A percentile compares a stretch with the other conserved stretches of the same genome.
phyloP scores from a whole-genome alignment of 2,888 invertebrate genomes.

The Epirrhoe alternata region DNA sequence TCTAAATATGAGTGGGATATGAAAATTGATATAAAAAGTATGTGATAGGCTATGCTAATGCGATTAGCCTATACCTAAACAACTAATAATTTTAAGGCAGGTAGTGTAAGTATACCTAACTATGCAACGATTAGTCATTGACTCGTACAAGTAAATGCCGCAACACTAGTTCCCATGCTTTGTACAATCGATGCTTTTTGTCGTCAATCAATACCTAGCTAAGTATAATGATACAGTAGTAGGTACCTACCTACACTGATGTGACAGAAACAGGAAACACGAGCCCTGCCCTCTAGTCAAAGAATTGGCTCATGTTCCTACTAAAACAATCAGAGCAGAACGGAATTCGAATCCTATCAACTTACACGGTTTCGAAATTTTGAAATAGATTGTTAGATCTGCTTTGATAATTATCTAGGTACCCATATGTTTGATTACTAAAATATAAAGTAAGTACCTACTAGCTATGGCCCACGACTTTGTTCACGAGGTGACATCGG shows the following conservation, averaged over 20 bases:
- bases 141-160: slow-evolving; percentile 47
- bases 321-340: slow-evolving; percentile 86
- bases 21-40: no score
- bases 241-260: slow-evolving; percentile 47
- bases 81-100: background rate
- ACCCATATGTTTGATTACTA: background rate
- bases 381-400: slow-evolving; percentile 31
- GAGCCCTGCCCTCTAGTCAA: slow-evolving; percentile 88
- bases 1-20: no score
- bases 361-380: slow-evolving; percentile 48
- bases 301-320: slow-evolving; percentile 87
- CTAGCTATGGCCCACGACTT: no score
- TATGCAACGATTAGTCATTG: slow-evolving; percentile 31
- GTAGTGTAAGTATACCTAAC: background rate
- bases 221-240: slow-evolving; percentile 65
- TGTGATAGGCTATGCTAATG: no score
- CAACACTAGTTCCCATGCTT: slow-evolving; percentile 68
- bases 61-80: background rate
- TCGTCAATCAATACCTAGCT: slow-evolving; percentile 65
- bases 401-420: background rate
- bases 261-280: slow-evolving; percentile 89
- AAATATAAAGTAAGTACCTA: background rate
- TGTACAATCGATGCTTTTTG: slow-evolving; percentile 70
- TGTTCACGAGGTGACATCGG: no score
- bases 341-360: slow-evolving; percentile 63